These are phyloP conservation scores for Benitochromis conjunctus DNA, from an alignment of 2,113 vertebrate species.

Conservation along the genomic window DNA sequence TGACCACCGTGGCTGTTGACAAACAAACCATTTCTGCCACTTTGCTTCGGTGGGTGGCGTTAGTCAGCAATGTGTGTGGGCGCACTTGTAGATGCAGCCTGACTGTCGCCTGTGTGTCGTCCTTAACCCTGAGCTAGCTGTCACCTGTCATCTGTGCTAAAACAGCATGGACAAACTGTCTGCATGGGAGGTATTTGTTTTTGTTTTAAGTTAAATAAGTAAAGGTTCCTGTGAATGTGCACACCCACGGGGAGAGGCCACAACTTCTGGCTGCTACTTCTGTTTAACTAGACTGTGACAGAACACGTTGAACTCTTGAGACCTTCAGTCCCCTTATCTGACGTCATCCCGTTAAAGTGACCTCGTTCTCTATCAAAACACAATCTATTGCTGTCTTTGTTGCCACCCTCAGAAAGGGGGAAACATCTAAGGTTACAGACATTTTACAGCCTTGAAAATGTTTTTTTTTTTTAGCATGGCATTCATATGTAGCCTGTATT, in stretches of 20 bases:
- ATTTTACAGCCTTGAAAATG: conserved; percentile 1
- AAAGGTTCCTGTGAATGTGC: background rate
- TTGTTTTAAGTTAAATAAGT: background rate
- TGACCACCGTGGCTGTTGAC: background rate
- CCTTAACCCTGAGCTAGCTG: background rate
- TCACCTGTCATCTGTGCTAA: background rate
- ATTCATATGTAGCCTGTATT: background rate
- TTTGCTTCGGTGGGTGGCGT: background rate
- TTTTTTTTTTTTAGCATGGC: background rate
- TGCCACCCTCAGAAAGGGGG: background rate
- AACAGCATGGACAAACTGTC: background rate
- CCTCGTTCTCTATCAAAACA: conserved; percentile 23
- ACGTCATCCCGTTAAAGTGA: conserved; percentile 22
- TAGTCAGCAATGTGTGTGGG: background rate
- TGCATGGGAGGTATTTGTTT: background rate
- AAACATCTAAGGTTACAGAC: background rate
- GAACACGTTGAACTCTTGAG: conserved; percentile 1
- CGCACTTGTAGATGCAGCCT: background rate
- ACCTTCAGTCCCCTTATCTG: conserved; percentile 13
- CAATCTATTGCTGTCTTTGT: conserved; percentile 28
- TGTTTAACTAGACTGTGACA: background rate
- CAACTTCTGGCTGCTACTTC: background rate
- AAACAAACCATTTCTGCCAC: background rate
- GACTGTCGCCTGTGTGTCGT: background rate
- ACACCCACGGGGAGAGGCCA: background rate